Evolutionary conservation across 2,888 invertebrate species (phyloP), one percentile per base, ranked within the genome.

Genomic region (Diarsia brunnea): DNA sequence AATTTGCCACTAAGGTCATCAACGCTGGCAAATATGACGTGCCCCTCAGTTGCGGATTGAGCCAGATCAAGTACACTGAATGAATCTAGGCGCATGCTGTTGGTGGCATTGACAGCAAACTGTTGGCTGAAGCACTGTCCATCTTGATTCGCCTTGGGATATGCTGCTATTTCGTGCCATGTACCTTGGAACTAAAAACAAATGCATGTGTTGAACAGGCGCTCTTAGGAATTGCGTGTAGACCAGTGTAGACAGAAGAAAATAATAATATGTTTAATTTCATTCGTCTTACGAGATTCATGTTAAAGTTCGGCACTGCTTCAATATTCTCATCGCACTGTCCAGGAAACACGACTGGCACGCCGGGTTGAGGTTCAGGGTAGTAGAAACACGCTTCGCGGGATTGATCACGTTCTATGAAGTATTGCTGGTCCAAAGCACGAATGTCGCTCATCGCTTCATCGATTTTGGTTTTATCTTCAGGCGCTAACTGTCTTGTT

Each of bases 331-430:
- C 60, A 72, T 95, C 91, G 70, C 95, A 95, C 45, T 92, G 92
- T 61, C 95, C 95, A 19, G 92, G 93, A 85, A 95, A 94, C 1
- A 92, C 85, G 0, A 94, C 93, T 19, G 92, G 92, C 0, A 86
- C 88, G 8, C 91, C 92, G 0, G 86, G 86, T n/a, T 86, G 78
- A 1, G 92, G 89, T 11, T 92, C 91, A 0, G 95, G 95, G 83
- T 87, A 93, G 82, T 93, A 94, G 90, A 95, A 95, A 82, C 95
- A 95, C 0, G 91, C 93, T 0, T 87, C 90, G 10, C 87, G 85
- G 24, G 82, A 91, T 58, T 95, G 95, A 58, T 93, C 88, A 10
- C 84, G 89, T 3, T 24, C 4, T 16, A 81, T 19, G 61, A 89
- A 95, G 81, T 94, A 95, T 51, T 88, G 89, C 0, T 92, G 76